Evolutionary conservation across 2,113 vertebrate genomes (phyloP).

Genomic region (Noturus placidus): DNA sequence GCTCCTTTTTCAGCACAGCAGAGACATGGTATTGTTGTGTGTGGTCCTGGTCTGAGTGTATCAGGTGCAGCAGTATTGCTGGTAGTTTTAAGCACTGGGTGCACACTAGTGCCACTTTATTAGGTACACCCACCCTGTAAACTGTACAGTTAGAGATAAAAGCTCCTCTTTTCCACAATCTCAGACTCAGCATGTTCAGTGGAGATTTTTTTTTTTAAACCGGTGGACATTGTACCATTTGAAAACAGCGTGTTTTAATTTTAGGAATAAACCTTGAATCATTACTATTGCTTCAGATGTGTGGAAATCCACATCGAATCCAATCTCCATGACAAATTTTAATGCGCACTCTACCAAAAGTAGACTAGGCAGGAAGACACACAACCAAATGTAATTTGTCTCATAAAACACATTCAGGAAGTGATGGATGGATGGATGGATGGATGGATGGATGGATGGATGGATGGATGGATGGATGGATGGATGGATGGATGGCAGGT

Average conservation of each 20-base stretch:
- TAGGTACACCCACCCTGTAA: too few relatives aligned
- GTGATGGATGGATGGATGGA: too few relatives aligned
- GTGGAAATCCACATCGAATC: background rate
- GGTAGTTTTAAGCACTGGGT: background rate
- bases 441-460: too few relatives aligned
- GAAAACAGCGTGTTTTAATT: background rate
- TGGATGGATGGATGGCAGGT: too few relatives aligned
- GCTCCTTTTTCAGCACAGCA: constrained; percentile 6
- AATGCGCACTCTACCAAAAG: background rate
- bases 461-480: too few relatives aligned
- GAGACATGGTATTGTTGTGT: background rate
- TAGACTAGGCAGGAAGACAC: background rate
- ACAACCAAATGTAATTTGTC: background rate
- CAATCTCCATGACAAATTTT: background rate
- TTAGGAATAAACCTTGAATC: background rate
- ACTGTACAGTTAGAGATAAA: background rate
- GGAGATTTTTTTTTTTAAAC: background rate
- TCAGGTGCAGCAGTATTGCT: background rate
- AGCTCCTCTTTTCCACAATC: background rate
- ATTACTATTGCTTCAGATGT: background rate
- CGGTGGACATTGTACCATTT: background rate
- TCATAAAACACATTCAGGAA: background rate
- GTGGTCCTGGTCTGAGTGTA: background rate
- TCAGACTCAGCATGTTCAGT: background rate
- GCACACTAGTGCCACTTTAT: background rate